These are phyloP conservation scores for Linnaemya tessellans DNA, from an alignment of 2,888 invertebrate genomes.

Conservation along the genomic window DNA sequence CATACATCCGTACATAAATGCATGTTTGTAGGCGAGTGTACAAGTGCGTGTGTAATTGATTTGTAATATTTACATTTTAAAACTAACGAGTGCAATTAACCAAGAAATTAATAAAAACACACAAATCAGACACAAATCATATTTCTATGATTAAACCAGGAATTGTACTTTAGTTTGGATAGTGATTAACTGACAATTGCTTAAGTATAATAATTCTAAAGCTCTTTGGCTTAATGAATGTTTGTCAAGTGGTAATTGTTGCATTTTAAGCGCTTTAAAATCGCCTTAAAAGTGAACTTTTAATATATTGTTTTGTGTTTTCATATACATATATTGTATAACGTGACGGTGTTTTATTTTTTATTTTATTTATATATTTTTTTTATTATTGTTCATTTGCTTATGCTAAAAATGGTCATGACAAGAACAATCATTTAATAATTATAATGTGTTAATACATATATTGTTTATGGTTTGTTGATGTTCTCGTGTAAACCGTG, in stretches of 20 bases:
- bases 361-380: too few species aligned
- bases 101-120: background rate
- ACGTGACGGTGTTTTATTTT: slow-evolving; percentile 10
- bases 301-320: background rate
- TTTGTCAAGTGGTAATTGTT: slow-evolving; percentile 17
- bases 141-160: slow-evolving; percentile 25
- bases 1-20: too few species aligned
- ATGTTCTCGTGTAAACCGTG: slow-evolving; percentile 19
- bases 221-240: background rate
- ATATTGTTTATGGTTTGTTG: slow-evolving; percentile 6
- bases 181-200: background rate
- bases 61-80: slow-evolving; percentile 19
- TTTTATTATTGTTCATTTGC: slow-evolving; percentile 27
- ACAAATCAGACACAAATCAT: background rate
- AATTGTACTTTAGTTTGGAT: slow-evolving; percentile 2
- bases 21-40: background rate
- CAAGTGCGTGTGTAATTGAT: slow-evolving; percentile 38
- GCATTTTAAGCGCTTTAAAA: slow-evolving; percentile 13
- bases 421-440: slow-evolving; percentile 37
- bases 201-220: background rate
- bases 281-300: slow-evolving; percentile 9
- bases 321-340: background rate
- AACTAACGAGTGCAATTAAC: slow-evolving; percentile 14
- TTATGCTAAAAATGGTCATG: slow-evolving; percentile 52
- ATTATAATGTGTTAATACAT: slow-evolving; percentile 43